Percentiles rank a stretch among this genome's conserved stretches.
Conservation (phyloP, 2,888 invertebrate species). For the Epirrhoe tristata region DNA sequence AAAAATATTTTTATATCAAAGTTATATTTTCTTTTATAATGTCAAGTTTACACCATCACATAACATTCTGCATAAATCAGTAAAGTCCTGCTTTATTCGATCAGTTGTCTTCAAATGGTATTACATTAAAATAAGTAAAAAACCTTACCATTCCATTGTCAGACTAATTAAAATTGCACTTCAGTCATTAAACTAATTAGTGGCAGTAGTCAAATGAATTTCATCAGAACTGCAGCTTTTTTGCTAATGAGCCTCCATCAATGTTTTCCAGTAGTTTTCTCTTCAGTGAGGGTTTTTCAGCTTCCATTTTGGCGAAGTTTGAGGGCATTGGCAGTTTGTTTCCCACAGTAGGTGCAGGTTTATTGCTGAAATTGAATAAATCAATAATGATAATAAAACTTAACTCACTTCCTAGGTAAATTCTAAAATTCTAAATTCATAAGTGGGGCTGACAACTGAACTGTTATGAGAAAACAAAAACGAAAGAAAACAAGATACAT, state of each 20-base stretch:
- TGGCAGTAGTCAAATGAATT: conserved; percentile 39
- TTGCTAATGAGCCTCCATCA: conserved; percentile 89
- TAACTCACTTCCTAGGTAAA: not conserved
- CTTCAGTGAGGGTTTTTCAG: conserved; percentile 89
- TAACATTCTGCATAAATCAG: conserved; percentile 38
- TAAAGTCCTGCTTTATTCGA: conserved; percentile 50
- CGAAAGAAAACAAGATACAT: no score
- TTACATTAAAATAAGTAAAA: conserved; percentile 14
- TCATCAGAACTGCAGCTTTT: conserved; percentile 87
- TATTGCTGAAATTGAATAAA: conserved; percentile 85
- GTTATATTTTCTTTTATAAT: conserved; percentile 54
- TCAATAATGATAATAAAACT: not conserved
- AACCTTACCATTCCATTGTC: conserved; percentile 29
- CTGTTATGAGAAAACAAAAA: no score
- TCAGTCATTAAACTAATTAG: conserved; percentile 46
- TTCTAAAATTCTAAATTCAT: no score
- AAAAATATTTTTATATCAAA: conserved; percentile 58
- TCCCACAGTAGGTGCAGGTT: conserved; percentile 94
- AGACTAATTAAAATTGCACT: conserved; percentile 57
- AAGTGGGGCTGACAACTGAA: no score
- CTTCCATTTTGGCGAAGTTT: conserved; percentile 85
- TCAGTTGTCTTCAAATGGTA: conserved; percentile 21
- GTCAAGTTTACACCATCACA: conserved; percentile 37
- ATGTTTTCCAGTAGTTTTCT: conserved; percentile 90
- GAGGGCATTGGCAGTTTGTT: conserved; percentile 93